phyloP scores from a whole-genome alignment of 2,113 vertebrate species.

The Fregetta grallaria region DNA sequence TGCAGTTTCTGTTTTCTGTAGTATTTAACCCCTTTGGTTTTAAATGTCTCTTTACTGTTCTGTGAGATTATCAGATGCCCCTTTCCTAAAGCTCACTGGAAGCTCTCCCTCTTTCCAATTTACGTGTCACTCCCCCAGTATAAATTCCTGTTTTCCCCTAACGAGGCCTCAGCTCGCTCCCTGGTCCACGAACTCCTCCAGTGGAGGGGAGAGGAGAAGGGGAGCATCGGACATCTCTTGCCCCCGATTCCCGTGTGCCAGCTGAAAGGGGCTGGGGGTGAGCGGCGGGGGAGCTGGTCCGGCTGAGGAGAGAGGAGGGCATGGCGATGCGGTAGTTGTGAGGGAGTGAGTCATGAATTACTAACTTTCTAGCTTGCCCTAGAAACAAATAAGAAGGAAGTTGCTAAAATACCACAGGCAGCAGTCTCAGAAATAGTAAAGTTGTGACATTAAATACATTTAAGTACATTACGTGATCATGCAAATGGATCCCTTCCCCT shows the following conservation, averaged over 20 bases:
- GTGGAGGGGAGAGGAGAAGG: neutral
- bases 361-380: neutral
- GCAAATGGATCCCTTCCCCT: neutral
- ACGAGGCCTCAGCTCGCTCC: no score
- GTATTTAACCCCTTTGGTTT: neutral
- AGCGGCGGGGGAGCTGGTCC: neutral
- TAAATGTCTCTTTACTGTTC: neutral
- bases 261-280: neutral
- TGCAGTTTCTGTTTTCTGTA: neutral
- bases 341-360: neutral
- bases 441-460: neutral
- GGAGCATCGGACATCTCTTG: accelerated
- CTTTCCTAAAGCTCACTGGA: neutral
- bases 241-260: neutral
- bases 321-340: accelerated
- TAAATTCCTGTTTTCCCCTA: neutral
- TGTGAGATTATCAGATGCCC: neutral
- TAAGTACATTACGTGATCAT: neutral
- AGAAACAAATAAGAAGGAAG: neutral
- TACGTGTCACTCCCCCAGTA: neutral
- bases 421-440: neutral
- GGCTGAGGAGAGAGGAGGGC: neutral
- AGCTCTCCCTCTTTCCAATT: neutral
- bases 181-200: accelerated
- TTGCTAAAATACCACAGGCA: neutral